phyloP scores from a whole-genome alignment of 2,113 vertebrate species.

The Xiphorhynchus elegans region DNA sequence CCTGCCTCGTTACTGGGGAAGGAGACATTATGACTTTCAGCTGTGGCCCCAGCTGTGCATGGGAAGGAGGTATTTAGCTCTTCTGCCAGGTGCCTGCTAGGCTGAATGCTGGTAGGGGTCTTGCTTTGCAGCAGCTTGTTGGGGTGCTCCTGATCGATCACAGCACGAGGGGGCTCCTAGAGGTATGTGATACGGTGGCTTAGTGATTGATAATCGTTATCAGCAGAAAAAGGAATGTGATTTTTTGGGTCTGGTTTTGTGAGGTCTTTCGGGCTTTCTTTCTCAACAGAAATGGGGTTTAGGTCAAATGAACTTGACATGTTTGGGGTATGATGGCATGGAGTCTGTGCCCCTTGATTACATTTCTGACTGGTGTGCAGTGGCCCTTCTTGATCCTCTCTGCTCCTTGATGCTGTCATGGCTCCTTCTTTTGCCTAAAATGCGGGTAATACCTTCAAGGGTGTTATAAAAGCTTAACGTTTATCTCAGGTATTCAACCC shows the following conservation, averaged over 20 bases:
- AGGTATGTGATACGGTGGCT: fast-evolving
- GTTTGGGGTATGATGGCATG: fast-evolving
- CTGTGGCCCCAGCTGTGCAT: neutral
- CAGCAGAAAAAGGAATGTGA: neutral
- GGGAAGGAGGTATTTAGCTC: neutral
- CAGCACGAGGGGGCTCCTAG: fast-evolving
- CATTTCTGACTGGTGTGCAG: fast-evolving
- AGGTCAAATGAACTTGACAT: neutral
- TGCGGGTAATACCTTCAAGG: fast-evolving
- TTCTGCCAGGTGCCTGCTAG: fast-evolving
- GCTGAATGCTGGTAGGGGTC: fast-evolving
- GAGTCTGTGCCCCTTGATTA: fast-evolving
- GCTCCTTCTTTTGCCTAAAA: neutral
- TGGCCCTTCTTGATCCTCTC: neutral
- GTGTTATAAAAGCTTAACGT: neutral
- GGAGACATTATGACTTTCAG: neutral
- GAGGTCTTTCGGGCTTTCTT: neutral
- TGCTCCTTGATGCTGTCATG: neutral
- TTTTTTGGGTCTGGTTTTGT: neutral
- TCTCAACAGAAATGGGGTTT: neutral
- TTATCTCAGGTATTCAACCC: neutral
- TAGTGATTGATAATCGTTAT: neutral
- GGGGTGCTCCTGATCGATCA: neutral
- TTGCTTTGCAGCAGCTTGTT: fast-evolving
- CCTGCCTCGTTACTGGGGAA: neutral